Percentiles rank a stretch among this genome's conserved stretches.
Evolutionary conservation across 2,113 vertebrate genomes (phyloP).

Genomic region (Mesitornis unicolor): DNA sequence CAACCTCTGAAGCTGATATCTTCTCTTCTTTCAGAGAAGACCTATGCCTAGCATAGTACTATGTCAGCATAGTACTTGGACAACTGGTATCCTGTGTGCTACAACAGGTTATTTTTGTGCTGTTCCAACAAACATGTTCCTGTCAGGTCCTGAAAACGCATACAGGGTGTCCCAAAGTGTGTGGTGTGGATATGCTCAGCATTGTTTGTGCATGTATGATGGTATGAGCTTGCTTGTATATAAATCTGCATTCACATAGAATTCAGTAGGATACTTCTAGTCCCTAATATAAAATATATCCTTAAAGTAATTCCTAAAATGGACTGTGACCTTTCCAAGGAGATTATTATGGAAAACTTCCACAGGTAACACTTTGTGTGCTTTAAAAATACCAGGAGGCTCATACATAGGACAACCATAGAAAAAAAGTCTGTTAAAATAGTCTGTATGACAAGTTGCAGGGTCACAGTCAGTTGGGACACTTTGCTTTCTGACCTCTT

Average conservation of each 20-base stretch:
- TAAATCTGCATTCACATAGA: neutral
- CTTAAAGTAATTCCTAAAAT: neutral
- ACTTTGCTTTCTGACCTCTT: neutral
- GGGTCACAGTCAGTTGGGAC: neutral
- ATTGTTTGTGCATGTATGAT: neutral
- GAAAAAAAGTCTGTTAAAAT: neutral
- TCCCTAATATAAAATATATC: neutral
- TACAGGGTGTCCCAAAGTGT: neutral
- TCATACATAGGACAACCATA: neutral
- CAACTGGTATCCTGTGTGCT: neutral
- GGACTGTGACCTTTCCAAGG: neutral
- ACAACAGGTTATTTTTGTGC: neutral
- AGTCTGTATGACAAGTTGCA: no score
- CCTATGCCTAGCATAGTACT: neutral
- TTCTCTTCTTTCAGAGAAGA: neutral
- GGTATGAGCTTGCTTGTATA: neutral
- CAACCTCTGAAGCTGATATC: neutral
- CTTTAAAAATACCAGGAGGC: neutral
- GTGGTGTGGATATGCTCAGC: neutral
- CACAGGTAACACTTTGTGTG: neutral
- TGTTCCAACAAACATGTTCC: neutral
- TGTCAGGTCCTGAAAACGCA: neutral
- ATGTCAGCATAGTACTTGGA: neutral
- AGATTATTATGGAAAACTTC: neutral
- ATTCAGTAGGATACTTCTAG: neutral